Evolutionary conservation across 2,888 invertebrate genomes (phyloP).

Genomic region (Thereva nobilitata): DNA sequence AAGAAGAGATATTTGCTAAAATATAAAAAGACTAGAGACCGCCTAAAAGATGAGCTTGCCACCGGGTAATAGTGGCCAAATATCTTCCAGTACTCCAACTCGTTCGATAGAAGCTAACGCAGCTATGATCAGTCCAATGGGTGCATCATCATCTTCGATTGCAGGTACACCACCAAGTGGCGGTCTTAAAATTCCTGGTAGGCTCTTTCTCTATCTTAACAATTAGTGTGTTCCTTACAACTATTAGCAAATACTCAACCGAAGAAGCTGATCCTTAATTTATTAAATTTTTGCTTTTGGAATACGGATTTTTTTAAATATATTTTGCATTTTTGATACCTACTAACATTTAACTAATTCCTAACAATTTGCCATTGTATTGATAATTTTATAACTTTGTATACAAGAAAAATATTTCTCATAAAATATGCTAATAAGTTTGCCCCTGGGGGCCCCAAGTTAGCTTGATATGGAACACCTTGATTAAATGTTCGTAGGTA

Average conservation of each 20-base stretch:
- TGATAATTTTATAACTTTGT: neutral
- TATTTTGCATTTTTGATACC: conserved; percentile 10
- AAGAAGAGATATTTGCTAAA: no score
- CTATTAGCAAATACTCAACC: no score
- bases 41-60: no score
- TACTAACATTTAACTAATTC: neutral
- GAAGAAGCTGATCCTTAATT: conserved; percentile 6
- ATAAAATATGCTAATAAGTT: no score
- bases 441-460: no score
- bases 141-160: conserved; percentile 32
- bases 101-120: conserved; percentile 6
- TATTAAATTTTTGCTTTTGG: conserved; percentile 5
- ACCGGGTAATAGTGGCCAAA: neutral
- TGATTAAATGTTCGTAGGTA: no score
- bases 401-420: no score
- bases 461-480: no score
- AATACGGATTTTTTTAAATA: neutral
- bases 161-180: conserved; percentile 38
- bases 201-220: conserved; percentile 13
- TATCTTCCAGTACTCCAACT: conserved; percentile 29
- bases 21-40: no score
- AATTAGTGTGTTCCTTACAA: neutral
- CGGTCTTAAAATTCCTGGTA: conserved; percentile 36
- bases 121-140: conserved; percentile 11
- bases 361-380: conserved; percentile 26